These are phyloP conservation scores for Malurus cyaneus DNA, from an alignment of 2,113 vertebrate genomes.

Conservation along the genomic window DNA sequence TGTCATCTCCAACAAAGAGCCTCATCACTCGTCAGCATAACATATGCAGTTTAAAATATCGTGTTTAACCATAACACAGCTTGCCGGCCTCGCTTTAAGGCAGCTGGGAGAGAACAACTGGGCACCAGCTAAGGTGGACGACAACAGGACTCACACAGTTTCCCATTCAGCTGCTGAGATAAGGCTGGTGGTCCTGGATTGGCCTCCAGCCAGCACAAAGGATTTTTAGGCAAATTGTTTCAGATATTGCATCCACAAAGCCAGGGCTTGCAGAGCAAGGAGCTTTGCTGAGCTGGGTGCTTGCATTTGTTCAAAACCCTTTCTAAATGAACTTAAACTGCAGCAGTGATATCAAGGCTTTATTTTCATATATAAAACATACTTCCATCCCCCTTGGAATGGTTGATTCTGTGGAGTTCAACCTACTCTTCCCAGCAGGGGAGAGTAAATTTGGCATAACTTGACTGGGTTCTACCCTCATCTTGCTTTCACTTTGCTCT, in stretches of 20 bases:
- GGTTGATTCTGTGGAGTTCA: not conserved
- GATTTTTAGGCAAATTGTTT: not conserved
- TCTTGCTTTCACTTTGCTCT: not conserved
- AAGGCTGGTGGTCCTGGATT: not conserved
- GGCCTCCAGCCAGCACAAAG: not conserved
- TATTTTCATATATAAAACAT: not conserved
- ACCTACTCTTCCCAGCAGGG: not conserved
- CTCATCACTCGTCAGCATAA: not conserved
- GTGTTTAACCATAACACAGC: conserved; percentile 12
- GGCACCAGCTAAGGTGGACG: not conserved
- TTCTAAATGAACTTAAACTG: not conserved
- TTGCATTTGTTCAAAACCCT: not conserved
- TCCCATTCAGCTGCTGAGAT: not conserved
- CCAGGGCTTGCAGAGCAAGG: not conserved
- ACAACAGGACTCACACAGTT: not conserved
- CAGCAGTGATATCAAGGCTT: not conserved
- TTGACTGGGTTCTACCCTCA: not conserved
- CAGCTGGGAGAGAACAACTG: not conserved
- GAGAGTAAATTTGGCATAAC: accelerated
- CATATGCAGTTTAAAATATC: conserved; percentile 37
- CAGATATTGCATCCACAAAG: not conserved
- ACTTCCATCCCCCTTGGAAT: not conserved
- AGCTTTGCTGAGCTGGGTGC: not conserved
- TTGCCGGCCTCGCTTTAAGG: not conserved
- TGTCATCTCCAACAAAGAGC: conserved; percentile 46